phyloP scores from a whole-genome alignment of 2,113 vertebrate species.

The Perca flavescens region DNA sequence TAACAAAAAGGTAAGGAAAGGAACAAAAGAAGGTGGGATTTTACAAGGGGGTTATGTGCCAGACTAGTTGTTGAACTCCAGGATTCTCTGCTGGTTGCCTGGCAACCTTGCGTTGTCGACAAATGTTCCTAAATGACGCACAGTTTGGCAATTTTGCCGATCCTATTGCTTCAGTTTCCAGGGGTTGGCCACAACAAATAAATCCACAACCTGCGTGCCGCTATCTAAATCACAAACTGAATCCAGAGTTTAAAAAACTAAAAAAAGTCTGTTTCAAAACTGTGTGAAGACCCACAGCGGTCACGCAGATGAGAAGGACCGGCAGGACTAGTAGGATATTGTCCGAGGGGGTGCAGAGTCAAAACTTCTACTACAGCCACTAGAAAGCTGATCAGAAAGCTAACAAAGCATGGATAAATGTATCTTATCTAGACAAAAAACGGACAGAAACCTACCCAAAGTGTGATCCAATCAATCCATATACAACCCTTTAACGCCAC shows the following conservation, averaged over 20 bases:
- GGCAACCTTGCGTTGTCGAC: neutral
- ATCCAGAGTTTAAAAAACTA: neutral
- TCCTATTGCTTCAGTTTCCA: neutral
- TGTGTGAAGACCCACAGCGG: neutral
- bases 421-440: neutral
- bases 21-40: neutral
- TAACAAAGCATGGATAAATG: neutral
- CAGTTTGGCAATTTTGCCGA: neutral
- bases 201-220: neutral
- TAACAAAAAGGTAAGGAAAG: too few relatives aligned
- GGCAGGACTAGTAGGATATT: neutral
- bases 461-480: conserved; percentile 20
- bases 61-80: neutral
- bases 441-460: conserved; percentile 47
- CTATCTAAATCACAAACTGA: neutral
- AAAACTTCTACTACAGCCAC: neutral
- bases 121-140: neutral
- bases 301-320: neutral
- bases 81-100: neutral
- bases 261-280: neutral
- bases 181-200: neutral
- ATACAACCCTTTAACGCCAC: conserved; percentile 2
- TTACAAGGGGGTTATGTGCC: neutral
- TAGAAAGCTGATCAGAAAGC: neutral
- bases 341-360: neutral